phyloP scores from a whole-genome alignment of 2,888 invertebrate species.

The Tryphoninae sp. region DNA sequence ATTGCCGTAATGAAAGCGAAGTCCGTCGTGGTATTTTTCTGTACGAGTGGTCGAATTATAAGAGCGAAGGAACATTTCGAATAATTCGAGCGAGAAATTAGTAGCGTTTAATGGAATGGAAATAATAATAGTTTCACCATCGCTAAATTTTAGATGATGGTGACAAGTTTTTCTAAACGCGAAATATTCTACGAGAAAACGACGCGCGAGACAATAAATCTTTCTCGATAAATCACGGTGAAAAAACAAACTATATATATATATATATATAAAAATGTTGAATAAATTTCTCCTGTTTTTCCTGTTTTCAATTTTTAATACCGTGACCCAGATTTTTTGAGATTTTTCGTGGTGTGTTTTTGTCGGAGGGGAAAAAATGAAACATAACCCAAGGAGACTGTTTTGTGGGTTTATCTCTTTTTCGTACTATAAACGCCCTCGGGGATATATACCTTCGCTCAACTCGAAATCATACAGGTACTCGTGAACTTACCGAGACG shows the following conservation, averaged over 20 bases:
- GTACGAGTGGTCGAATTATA: slow-evolving; percentile 22
- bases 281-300: background rate
- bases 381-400: slow-evolving; percentile 38
- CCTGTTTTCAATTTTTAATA: background rate
- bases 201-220: too few relatives aligned
- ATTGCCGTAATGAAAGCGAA: slow-evolving; percentile 34
- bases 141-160: background rate
- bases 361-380: slow-evolving; percentile 8
- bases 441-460: slow-evolving; percentile 35
- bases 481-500: slow-evolving; percentile 18
- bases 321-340: background rate
- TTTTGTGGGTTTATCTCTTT: slow-evolving; percentile 33
- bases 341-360: background rate
- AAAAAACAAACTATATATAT: too few relatives aligned
- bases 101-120: slow-evolving; percentile 12
- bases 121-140: slow-evolving; percentile 13
- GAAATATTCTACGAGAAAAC: background rate
- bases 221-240: too few relatives aligned
- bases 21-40: slow-evolving; percentile 5
- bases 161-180: slow-evolving; percentile 8
- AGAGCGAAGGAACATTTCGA: slow-evolving; percentile 22
- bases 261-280: too few relatives aligned
- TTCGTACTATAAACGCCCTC: slow-evolving; percentile 24
- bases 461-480: slow-evolving; percentile 26
- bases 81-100: slow-evolving; percentile 25